Evolutionary conservation across 2,888 invertebrate genomes (phyloP), one percentile per base, ranked within the genome.

Genomic region (Autographa gamma): DNA sequence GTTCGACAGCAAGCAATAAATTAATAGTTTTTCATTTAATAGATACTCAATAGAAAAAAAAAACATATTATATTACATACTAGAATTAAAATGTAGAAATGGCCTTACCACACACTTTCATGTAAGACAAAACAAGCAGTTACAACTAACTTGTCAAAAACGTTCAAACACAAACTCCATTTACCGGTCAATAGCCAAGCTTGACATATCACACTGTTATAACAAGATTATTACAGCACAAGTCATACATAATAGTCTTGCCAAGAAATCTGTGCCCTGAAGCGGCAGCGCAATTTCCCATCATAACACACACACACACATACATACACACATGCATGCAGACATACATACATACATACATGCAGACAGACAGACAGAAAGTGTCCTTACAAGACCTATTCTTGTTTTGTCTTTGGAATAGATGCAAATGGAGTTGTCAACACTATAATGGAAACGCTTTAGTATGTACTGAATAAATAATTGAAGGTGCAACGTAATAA

Each of bases 201-300:
- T 74, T 60, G 68, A 52, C 71, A 61, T 65, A 68, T 74, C 74
- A 70, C 63, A 73, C 18, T 58, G 66, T 62, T 56, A 56, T 66
- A 75, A 78, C 54, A 48, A 63, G 66, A 60, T 58, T 62, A 70
- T 68, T 67, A 74, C 61, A 66, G 75, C 65, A 77, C 68, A 18
- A 66, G 43, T 38, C 43, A 48, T 41, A 66, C 63, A 62, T 74
- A 71, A 77, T 66, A 52, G 62, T 69, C 18, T 64, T 65, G 18
- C 31, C 58, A 54, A 75, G 79, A 75, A 71, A 75, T 67, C 25
- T 75, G 25, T 52, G 16, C 48, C 79, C 69, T 60, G 0, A 16
- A 64, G 74, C 64, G 68, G 65, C 52, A 38, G 2, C 8, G 64
- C 56, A 71, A 78, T 74, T 77, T 61, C 5, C 48, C 19, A 32